phyloP scores from a whole-genome alignment of 2,113 vertebrate species.

The Phyllostomus discolor region DNA sequence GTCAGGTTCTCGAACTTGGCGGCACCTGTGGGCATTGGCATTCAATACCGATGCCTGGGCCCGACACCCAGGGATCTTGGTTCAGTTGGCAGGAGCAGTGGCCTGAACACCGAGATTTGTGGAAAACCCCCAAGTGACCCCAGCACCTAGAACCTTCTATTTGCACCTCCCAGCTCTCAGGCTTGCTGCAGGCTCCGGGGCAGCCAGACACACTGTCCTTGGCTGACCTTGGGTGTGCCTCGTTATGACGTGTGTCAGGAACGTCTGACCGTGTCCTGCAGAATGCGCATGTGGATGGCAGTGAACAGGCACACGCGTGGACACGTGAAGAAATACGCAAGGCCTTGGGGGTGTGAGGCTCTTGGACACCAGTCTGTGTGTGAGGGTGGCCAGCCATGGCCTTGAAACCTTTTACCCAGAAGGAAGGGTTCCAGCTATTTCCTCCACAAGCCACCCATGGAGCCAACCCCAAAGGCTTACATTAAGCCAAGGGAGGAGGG shows the following conservation, averaged over 20 bases:
- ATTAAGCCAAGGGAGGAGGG: background rate
- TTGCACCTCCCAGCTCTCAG: background rate
- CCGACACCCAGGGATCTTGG: background rate
- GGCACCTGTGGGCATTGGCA: background rate
- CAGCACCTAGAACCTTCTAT: too few relatives aligned
- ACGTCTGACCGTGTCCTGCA: background rate
- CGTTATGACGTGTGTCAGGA: background rate
- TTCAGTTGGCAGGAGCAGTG: too few relatives aligned
- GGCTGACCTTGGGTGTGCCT: background rate
- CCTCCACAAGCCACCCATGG: background rate
- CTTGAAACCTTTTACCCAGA: background rate
- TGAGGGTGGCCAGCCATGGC: background rate
- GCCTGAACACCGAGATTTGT: background rate
- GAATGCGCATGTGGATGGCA: background rate
- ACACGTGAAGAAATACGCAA: fast-evolving
- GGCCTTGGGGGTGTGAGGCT: background rate
- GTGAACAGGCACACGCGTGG: background rate
- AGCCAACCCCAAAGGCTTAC: background rate
- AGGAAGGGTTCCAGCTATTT: background rate
- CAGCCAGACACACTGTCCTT: background rate
- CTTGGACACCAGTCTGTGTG: background rate
- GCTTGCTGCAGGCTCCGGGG: background rate
- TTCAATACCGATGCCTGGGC: background rate
- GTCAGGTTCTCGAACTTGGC: background rate
- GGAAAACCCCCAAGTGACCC: too few relatives aligned